These are phyloP conservation scores for Pyrochroa serraticornis DNA, from an alignment of 2,888 invertebrate species.

Conservation along the genomic window DNA sequence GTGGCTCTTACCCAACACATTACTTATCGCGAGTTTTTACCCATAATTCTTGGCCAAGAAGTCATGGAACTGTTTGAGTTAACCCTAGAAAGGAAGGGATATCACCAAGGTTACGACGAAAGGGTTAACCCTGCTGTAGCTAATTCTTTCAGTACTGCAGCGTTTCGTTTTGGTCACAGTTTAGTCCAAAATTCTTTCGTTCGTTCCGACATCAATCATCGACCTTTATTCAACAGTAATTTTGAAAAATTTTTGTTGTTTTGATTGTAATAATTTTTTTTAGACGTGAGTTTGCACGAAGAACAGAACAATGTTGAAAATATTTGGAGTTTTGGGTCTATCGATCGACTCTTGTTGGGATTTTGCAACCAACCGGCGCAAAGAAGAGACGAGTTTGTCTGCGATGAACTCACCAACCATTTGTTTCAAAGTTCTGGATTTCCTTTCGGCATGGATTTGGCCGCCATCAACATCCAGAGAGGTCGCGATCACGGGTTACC, in stretches of 20 bases:
- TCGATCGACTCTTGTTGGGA: conserved; percentile 79
- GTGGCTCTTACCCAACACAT: conserved; percentile 84
- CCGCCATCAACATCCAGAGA: conserved; percentile 85
- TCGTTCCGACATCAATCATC: conserved; percentile 73
- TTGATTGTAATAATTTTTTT: conserved; percentile 22
- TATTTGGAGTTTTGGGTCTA: conserved; percentile 78
- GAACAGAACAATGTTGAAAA: conserved; percentile 74
- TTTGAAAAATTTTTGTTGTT: conserved; percentile 3
- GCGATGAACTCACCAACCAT: conserved; percentile 81
- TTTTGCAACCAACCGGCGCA: conserved; percentile 79
- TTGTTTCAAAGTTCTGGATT: conserved; percentile 76
- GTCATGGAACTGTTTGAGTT: conserved; percentile 79
- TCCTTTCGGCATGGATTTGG: conserved; percentile 83
- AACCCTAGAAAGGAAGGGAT: conserved; percentile 70
- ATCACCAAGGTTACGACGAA: conserved; percentile 72
- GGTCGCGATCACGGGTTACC: conserved; percentile 88
- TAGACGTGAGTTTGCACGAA: conserved; percentile 81
- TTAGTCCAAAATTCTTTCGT: conserved; percentile 80
- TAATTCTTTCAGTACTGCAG: conserved; percentile 81
- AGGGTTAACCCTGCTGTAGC: conserved; percentile 76
- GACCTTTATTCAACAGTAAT: conserved; percentile 72
- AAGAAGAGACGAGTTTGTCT: conserved; percentile 81
- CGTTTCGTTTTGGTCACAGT: conserved; percentile 87
- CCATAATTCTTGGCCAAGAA: conserved; percentile 74
- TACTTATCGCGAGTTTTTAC: conserved; percentile 82